Base-by-base conservation (phyloP, 2,888 invertebrate species). In the Rhagium mordax region DNA sequence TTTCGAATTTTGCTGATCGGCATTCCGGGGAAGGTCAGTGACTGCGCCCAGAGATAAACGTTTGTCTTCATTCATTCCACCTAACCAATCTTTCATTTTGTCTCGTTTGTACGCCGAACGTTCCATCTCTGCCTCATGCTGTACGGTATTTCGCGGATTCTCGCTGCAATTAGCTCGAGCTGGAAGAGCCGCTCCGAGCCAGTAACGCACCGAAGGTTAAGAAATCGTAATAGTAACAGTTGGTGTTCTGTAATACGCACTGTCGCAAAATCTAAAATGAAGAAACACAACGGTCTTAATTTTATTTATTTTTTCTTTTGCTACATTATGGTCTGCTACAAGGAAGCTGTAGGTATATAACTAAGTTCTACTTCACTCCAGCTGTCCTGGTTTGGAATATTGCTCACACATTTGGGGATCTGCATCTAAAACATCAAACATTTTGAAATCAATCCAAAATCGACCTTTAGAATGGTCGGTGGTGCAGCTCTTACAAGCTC, bases 1-100 rank as follows among this genome's bases (percentile, higher is more conserved):
- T 72, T 74, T 70, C 65, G 70, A 62, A 67, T 66, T 71, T 57
- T 59, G 61, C 70, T 74, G 65, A 70, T 74, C 62, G 67, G 60
- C 60, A 65, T 59, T 73, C 60, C 62, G 59, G 16, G 15, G 49
- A 55, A 51, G 55, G 74, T 64, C 73, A 68, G 49, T 69, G 69
- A 68, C 70, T 68, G 64, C 48, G 41, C 41, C 60, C n/a, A 47
- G 47, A 59, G 61, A 74, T 65, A 64, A 68, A 71, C 62, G 51
- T 72, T 62, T 60, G 49, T 49, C 57, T 71, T 69, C 68, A 57
- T 53, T 65, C 29, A 68, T 70, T 65, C 53, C 53, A 55, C 74
- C 76, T 66, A 69, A 66, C 48, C 48, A 62, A 48, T 24, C 21
- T 48, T 49, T 48, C 62, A 65, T 51, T 53, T 49, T 51, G 53